Percentiles rank a stretch among this genome's conserved stretches.
Evolutionary conservation across 2,888 invertebrate genomes (phyloP).

Genomic region (Drosophila trichaetosa): DNA sequence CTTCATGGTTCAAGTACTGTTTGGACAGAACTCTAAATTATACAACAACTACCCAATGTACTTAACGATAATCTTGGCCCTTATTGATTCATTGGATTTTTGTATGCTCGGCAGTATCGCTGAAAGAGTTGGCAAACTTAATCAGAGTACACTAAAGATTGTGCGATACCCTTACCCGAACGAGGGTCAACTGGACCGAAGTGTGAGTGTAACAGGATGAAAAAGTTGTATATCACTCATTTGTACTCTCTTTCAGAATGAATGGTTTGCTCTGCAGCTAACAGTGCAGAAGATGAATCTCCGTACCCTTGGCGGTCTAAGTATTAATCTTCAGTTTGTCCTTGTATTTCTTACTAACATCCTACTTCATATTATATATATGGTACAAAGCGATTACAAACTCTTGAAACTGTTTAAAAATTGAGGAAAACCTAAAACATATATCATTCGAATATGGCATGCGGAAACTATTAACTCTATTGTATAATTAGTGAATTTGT

Average conservation of each 20-base stretch:
- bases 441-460: conserved; percentile 8
- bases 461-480: no score
- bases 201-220: conserved; percentile 20
- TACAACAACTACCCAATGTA: neutral
- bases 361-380: conserved; percentile 19
- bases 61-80: rapidly evolving
- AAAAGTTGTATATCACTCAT: neutral
- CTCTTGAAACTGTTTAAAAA: neutral
- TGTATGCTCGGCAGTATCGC: neutral
- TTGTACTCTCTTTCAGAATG: conserved; percentile 19
- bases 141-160: conserved; percentile 10
- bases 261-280: conserved; percentile 42
- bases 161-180: conserved; percentile 2
- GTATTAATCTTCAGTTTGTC: conserved; percentile 21
- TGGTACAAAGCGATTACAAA: conserved; percentile 36
- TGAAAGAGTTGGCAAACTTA: neutral
- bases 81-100: neutral
- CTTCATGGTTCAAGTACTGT: neutral
- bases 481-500: no score
- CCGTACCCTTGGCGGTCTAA: conserved; percentile 13
- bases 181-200: conserved; percentile 4
- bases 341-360: conserved; percentile 1
- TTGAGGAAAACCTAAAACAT: no score
- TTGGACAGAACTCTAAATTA: neutral
- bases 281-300: conserved; percentile 20